Evolutionary conservation across 1,140 invertebrate genomes (phyloP).

Genomic region (Epicauta chinensis): DNA sequence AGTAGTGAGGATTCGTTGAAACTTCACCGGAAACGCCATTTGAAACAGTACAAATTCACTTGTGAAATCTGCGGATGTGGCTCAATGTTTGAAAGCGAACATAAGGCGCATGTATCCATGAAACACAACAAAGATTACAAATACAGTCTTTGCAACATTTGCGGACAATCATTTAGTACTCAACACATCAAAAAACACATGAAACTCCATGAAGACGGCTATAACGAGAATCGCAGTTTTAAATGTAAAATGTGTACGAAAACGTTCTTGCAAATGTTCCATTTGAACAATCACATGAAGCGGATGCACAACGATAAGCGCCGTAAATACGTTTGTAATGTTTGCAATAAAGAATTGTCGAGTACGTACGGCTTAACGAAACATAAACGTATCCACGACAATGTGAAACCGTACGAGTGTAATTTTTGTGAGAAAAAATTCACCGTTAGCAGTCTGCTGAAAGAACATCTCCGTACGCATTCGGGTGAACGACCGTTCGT

Average conservation of each 20-base stretch:
- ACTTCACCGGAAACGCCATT: no score
- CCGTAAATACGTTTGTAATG: conserved; percentile 41
- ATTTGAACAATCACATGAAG: conserved; percentile 16
- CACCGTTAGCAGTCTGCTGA: conserved; percentile 53
- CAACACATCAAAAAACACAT: conserved; percentile 28
- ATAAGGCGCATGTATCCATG: no score
- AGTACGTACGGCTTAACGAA: conserved; percentile 61
- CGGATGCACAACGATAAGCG: conserved; percentile 4
- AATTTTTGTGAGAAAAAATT: conserved; percentile 52
- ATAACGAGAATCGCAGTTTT: conserved; percentile 39
- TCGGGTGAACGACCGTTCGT: conserved; percentile 65
- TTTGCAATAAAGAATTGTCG: conserved; percentile 74
- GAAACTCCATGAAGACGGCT: conserved; percentile 22
- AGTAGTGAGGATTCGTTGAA: no score
- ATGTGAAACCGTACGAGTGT: conserved; percentile 58
- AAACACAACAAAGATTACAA: conserved; percentile 14
- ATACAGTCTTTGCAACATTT: conserved; percentile 28
- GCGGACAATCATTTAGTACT: conserved; percentile 24
- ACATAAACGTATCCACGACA: conserved; percentile 61
- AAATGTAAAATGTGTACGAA: conserved; percentile 42
- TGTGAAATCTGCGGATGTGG: conserved; percentile 33
- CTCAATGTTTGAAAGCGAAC: conserved; percentile 16
- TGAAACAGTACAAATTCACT: conserved; percentile 1
- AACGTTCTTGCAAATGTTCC: conserved; percentile 14
- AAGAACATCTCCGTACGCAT: conserved; percentile 69